Evolutionary conservation across 1,140 invertebrate species (phyloP).

Genomic region (Leucophenga varia): DNA sequence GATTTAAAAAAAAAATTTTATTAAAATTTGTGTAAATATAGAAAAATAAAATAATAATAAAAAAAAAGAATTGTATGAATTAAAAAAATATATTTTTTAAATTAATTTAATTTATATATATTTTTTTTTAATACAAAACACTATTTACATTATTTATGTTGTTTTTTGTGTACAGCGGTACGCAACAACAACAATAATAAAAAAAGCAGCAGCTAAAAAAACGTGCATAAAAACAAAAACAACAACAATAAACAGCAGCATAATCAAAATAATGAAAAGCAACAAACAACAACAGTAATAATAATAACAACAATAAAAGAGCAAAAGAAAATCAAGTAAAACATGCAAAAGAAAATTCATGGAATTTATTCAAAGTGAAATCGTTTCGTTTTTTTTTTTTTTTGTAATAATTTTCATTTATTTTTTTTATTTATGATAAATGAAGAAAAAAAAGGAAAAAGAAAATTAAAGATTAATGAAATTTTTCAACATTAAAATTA

Average conservation of each 20-base stretch:
- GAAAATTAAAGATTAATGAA: neutral
- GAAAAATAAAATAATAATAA: too few species aligned
- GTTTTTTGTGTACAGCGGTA: too few species aligned
- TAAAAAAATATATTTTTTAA: too few species aligned
- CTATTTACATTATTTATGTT: too few species aligned
- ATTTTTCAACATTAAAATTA: neutral
- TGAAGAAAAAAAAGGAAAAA: neutral
- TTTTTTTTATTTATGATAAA: neutral
- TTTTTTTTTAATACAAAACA: too few species aligned
- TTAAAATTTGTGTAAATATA: too few species aligned
- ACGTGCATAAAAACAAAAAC: conserved; percentile 21
- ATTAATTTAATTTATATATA: too few species aligned
- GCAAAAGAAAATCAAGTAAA: neutral
- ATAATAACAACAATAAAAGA: conserved; percentile 1
- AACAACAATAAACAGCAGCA: conserved; percentile 17
- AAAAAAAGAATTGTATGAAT: too few species aligned
- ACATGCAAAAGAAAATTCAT: neutral
- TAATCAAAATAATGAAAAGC: conserved; percentile 13
- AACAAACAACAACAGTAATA: conserved; percentile 8
- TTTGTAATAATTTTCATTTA: neutral
- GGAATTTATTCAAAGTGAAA: too few species aligned
- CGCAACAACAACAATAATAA: too few species aligned
- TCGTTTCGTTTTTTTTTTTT: too few species aligned
- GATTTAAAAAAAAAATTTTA: too few species aligned
- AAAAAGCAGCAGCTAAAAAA: conserved; percentile 19